Evolutionary conservation across 2,113 vertebrate species (phyloP).

Genomic region (Microcebus lehilahytsara): DNA sequence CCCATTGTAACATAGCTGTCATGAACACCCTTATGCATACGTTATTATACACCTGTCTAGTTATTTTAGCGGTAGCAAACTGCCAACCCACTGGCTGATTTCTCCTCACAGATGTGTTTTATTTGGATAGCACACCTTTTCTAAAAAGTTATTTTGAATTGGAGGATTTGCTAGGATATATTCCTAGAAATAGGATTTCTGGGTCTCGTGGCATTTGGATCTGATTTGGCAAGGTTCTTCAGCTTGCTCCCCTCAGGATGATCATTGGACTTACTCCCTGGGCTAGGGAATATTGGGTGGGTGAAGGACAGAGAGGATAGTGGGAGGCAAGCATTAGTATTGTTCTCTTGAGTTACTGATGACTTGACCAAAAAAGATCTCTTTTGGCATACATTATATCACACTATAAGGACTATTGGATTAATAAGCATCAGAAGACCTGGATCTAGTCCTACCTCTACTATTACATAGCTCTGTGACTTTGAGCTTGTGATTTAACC

Average conservation of each 20-base stretch:
- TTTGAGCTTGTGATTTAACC: conserved; percentile 32
- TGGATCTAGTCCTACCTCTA: conserved; percentile 12
- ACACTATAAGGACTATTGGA: conserved; percentile 12
- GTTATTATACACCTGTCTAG: neutral
- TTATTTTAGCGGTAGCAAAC: conserved; percentile 22
- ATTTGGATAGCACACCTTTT: neutral
- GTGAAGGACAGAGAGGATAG: neutral
- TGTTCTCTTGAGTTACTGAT: conserved; percentile 25
- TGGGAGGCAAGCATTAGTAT: neutral
- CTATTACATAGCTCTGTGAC: conserved; percentile 7
- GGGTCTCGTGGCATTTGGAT: neutral
- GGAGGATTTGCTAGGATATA: neutral
- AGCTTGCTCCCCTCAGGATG: conserved; percentile 23
- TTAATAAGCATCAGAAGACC: conserved; percentile 39
- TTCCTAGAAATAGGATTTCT: conserved; percentile 40
- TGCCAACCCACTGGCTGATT: conserved; percentile 19
- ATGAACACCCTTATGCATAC: neutral
- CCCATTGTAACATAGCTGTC: neutral
- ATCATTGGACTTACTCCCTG: neutral
- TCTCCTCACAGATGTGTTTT: conserved; percentile 30
- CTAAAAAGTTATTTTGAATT: conserved; percentile 25
- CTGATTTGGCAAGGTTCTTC: conserved; percentile 33
- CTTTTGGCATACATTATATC: neutral
- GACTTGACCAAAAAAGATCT: neutral
- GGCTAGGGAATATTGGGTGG: neutral